These are phyloP conservation scores for Liasis olivaceus DNA, from an alignment of 2,797 vertebrate species.

Conservation along the genomic window DNA sequence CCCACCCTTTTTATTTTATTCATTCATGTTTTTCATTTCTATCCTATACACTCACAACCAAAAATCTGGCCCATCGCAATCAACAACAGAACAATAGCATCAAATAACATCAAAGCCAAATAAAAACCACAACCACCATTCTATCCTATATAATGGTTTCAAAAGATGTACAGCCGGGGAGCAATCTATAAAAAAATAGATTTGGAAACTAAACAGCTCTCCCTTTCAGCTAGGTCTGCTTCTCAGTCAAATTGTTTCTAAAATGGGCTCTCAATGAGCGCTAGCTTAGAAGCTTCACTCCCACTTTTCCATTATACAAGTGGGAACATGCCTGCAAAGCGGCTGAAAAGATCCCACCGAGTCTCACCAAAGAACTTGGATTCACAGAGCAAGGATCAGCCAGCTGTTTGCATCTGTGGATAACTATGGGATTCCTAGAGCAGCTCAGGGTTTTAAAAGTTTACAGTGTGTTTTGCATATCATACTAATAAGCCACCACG, in stretches of 20 bases:
- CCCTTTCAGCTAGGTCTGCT: background rate
- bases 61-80: background rate
- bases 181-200: background rate
- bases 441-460: background rate
- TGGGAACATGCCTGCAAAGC: background rate
- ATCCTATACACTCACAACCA: background rate
- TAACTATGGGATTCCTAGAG: background rate
- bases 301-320: background rate
- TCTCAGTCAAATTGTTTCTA: background rate
- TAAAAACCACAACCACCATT: background rate
- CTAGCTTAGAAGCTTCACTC: background rate
- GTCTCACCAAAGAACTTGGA: background rate
- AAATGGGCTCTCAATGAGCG: background rate
- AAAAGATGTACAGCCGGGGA: background rate
- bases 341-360: background rate
- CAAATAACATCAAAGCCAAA: background rate
- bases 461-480: background rate
- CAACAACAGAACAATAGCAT: background rate
- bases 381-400: background rate
- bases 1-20: background rate
- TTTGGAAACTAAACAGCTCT: background rate
- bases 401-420: background rate
- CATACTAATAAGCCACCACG: background rate
- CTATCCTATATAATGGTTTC: background rate
- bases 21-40: background rate